phyloP scores from a whole-genome alignment of 2,113 vertebrate species.

The Vulpes lagopus region DNA sequence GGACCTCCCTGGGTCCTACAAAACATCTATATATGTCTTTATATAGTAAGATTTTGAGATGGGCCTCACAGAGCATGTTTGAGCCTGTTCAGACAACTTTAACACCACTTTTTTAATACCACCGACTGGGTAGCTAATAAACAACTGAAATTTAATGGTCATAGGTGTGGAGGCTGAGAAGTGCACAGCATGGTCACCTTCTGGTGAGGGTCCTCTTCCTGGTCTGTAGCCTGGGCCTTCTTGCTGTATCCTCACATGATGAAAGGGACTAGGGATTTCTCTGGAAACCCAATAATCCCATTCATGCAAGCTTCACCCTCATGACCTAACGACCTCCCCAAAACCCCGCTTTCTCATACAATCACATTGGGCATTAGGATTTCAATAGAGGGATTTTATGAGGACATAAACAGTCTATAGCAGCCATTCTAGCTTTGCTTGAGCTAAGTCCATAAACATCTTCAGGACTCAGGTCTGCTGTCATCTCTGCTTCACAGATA shows the following conservation, averaged over 20 bases:
- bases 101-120: neutral
- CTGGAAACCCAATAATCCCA: neutral
- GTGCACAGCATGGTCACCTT: neutral
- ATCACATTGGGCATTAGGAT: neutral
- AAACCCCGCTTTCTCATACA: neutral
- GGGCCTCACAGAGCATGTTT: neutral
- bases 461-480: neutral
- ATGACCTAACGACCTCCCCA: neutral
- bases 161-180: neutral
- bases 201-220: neutral
- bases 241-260: neutral
- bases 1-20: rapidly evolving
- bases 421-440: neutral
- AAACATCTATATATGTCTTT: neutral
- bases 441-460: neutral
- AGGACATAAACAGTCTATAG: neutral
- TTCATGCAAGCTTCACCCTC: neutral
- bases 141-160: neutral
- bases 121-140: neutral
- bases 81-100: neutral
- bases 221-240: neutral
- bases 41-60: rapidly evolving
- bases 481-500: neutral
- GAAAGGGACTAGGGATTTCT: neutral
- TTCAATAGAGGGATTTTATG: neutral